Base-by-base conservation (phyloP, 2,888 invertebrate genomes). In the Macrophya alboannulata region DNA sequence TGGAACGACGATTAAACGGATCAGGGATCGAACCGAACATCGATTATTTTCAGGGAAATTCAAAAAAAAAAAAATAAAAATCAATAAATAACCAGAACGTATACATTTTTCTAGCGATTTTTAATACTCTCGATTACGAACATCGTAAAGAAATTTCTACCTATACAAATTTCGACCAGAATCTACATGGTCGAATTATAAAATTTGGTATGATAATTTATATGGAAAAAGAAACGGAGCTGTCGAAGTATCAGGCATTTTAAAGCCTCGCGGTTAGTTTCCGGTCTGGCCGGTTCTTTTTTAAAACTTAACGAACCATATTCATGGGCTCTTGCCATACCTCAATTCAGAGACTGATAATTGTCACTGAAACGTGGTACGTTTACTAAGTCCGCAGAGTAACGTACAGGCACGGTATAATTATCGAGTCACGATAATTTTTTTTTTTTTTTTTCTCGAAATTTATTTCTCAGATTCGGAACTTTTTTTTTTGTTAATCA, bases 1-100 rank as follows among this genome's bases (percentile, higher is more conserved):
- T 98, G 95, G 8, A 95, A 96, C 91, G 91, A 89, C 89, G 17
- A 76, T 76, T 25, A 5, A 31, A 68, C 15, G 15, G 12, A 68
- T 68, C 37, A 37, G 37, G 37, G 10, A 68, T n/a, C n/a, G 0
- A 37, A 15, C 68, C 68, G 5, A 25, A 68, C 5, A 37, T 65
- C 65, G 65, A 31, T 62, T 62, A 62, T 25, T 62, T 25, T 31
- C 65, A 10, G 31, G 31, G 12, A 4, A 68, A 37, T 6, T 15
- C 0, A n/a, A 37, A 37, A 37, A 82, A 87, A 86, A 87, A 86
- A 83, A 86, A 87, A 87, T 87, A 5, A 85, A 17, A 51, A 48
- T 51, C 37, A 21, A 48, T 31, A 31, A 84, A 31, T 2, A 31
- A 31, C 31, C 3, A 17, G 21, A 74, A 62, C 83, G 65, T 31